These are phyloP conservation scores for Myripristis murdjan DNA, from an alignment of 2,797 vertebrate genomes.

Conservation along the genomic window DNA sequence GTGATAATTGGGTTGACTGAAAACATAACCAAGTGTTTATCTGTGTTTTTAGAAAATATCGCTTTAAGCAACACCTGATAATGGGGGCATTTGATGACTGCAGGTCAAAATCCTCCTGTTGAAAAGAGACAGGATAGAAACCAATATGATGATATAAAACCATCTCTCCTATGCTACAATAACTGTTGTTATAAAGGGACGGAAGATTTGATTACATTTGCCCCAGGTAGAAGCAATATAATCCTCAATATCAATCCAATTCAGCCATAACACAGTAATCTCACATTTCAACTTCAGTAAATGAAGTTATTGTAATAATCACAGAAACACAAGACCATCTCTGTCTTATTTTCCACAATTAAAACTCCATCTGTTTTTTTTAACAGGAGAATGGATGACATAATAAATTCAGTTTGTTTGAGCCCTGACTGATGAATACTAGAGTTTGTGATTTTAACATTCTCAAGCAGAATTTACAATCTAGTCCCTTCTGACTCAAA, in stretches of 20 bases:
- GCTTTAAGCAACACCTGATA: constrained; percentile 18
- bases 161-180: constrained; percentile 14
- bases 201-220: constrained; percentile 36
- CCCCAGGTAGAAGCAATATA: constrained; percentile 21
- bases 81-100: constrained; percentile 25
- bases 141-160: constrained; percentile 25
- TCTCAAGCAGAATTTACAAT: background rate
- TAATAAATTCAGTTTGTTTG: too few relatives aligned
- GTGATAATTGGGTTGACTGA: constrained; percentile 14
- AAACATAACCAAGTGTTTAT: background rate
- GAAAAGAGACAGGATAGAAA: constrained; percentile 28
- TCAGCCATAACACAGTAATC: constrained; percentile 7
- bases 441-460: too few relatives aligned
- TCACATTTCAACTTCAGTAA: background rate
- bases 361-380: background rate
- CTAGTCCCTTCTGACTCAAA: background rate
- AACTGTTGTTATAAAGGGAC: constrained; percentile 32
- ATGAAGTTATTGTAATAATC: background rate
- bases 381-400: too few relatives aligned
- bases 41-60: constrained; percentile 17
- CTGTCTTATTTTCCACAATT: background rate
- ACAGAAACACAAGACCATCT: background rate
- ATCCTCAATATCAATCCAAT: constrained; percentile 52
- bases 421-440: too few relatives aligned
- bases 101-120: constrained; percentile 48